A percentile compares a stretch with the other conserved stretches of the same genome.
Evolutionary conservation across 1,140 invertebrate species (phyloP).

Genomic region (Drosophila pseudoobscura): DNA sequence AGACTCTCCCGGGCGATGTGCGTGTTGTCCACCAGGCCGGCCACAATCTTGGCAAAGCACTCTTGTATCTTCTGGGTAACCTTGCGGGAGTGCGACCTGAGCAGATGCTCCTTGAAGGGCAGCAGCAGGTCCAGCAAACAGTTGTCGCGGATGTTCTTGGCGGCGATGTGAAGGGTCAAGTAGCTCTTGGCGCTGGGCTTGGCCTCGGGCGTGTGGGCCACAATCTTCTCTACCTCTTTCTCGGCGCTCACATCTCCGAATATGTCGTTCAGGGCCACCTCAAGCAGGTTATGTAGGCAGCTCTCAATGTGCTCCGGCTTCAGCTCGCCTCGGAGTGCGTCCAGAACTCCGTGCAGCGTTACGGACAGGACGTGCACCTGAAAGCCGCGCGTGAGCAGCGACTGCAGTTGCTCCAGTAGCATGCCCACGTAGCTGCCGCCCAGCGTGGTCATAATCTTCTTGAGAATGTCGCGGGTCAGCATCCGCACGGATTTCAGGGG

Average conservation of each 20-base stretch:
- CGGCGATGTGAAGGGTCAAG: conserved; percentile 92
- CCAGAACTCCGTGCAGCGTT: conserved; percentile 93
- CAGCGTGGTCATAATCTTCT: conserved; percentile 93
- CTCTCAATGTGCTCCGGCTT: conserved; percentile 89
- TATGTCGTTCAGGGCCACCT: conserved; percentile 93
- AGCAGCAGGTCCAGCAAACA: conserved; percentile 90
- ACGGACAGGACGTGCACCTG: conserved; percentile 96
- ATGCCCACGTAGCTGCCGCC: conserved; percentile 92
- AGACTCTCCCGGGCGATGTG: conserved; percentile 89
- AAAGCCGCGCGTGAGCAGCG: conserved; percentile 93
- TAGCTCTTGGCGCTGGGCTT: conserved; percentile 93
- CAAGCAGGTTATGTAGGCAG: conserved; percentile 91
- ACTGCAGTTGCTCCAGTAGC: conserved; percentile 91
- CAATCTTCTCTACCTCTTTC: conserved; percentile 94
- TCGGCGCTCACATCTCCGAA: conserved; percentile 95
- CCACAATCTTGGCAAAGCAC: conserved; percentile 90
- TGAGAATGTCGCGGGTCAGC: conserved; percentile 92
- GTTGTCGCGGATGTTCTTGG: conserved; percentile 90
- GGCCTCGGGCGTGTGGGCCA: conserved; percentile 91
- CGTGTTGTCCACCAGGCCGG: conserved; percentile 92
- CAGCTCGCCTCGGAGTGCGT: conserved; percentile 86
- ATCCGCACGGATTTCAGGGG: conserved; percentile 94
- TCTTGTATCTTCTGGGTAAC: conserved; percentile 91
- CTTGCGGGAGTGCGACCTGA: conserved; percentile 91
- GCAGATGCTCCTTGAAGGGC: conserved; percentile 92